Conservation (phyloP, 2,888 invertebrate species). For the Meteorus colon region DNA sequence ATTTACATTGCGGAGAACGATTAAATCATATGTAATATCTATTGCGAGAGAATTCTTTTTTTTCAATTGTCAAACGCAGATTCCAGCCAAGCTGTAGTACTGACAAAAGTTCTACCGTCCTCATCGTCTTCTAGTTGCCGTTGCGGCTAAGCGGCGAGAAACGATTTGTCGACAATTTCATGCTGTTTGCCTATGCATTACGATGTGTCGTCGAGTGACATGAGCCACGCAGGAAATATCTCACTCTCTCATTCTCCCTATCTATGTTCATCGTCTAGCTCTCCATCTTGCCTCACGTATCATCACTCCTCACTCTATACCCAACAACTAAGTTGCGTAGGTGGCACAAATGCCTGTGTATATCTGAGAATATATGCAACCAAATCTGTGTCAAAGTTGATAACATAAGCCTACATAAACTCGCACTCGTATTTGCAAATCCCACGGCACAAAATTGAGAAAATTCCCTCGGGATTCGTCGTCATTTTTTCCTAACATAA, state of each 20-base stretch:
- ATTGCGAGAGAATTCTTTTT: background rate
- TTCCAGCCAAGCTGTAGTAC: background rate
- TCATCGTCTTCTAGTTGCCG: background rate
- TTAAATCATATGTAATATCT: background rate
- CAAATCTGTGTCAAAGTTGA: constrained; percentile 15
- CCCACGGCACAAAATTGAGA: background rate
- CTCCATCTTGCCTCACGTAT: background rate
- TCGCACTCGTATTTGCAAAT: background rate
- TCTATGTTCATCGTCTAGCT: background rate
- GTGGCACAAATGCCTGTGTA: background rate
- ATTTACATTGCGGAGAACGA: too few relatives aligned
- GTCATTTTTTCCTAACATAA: background rate
- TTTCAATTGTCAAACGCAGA: constrained; percentile 12
- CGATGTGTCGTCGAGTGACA: constrained; percentile 28
- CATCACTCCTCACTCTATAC: background rate
- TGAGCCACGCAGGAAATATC: background rate
- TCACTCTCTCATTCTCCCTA: background rate
- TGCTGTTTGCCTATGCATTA: constrained; percentile 51
- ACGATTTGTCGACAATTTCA: constrained; percentile 47
- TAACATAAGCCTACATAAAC: background rate
- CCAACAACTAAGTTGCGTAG: constrained; percentile 4
- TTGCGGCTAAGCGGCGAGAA: constrained; percentile 31
- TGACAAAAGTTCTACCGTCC: background rate
- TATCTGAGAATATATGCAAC: constrained; percentile 7
- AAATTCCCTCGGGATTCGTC: background rate